These are phyloP conservation scores for Zaprionus bogoriensis DNA, from an alignment of 2,888 invertebrate species.

Conservation along the genomic window DNA sequence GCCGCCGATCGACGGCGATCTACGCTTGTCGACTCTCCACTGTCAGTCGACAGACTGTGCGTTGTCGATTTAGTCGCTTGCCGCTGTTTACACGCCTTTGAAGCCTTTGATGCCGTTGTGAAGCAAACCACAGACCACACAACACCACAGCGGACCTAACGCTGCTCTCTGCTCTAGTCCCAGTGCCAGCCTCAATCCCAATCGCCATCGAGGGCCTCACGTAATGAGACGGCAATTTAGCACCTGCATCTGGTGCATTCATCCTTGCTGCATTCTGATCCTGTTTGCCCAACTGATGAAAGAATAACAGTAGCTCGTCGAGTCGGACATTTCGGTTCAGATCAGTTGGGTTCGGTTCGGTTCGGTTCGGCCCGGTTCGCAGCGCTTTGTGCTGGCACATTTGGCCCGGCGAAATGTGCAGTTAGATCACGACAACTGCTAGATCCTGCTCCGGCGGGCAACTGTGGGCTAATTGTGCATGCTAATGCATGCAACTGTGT, in stretches of 20 bases:
- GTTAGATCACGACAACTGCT: constrained; percentile 50
- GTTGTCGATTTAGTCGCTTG: constrained; percentile 42
- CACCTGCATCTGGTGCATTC: constrained; percentile 47
- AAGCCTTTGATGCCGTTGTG: constrained; percentile 26
- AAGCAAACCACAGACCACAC: constrained; percentile 46
- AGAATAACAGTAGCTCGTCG: constrained; percentile 61
- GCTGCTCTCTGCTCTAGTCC: no score
- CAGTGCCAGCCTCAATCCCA: constrained; percentile 1
- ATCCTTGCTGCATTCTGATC: constrained; percentile 2
- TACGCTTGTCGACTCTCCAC: constrained; percentile 23
- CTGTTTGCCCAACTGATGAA: constrained; percentile 62
- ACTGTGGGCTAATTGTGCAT: constrained; percentile 76
- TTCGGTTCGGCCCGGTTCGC: constrained; percentile 52
- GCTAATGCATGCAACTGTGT: constrained; percentile 77
- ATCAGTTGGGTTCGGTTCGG: constrained; percentile 55
- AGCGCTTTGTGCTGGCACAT: no score
- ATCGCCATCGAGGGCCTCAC: constrained; percentile 39
- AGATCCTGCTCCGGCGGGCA: constrained; percentile 32
- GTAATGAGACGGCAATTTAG: constrained; percentile 71
- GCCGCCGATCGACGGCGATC: constrained; percentile 70
- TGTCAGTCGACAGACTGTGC: constrained; percentile 25
- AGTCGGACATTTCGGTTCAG: constrained; percentile 49
- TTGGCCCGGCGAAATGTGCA: constrained; percentile 37
- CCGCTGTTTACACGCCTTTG: constrained; percentile 42
- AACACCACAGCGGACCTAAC: no score